Evolutionary conservation across 1,140 invertebrate genomes (phyloP), one percentile per base, ranked within the genome.

Genomic region (Drosophila bocki): DNA sequence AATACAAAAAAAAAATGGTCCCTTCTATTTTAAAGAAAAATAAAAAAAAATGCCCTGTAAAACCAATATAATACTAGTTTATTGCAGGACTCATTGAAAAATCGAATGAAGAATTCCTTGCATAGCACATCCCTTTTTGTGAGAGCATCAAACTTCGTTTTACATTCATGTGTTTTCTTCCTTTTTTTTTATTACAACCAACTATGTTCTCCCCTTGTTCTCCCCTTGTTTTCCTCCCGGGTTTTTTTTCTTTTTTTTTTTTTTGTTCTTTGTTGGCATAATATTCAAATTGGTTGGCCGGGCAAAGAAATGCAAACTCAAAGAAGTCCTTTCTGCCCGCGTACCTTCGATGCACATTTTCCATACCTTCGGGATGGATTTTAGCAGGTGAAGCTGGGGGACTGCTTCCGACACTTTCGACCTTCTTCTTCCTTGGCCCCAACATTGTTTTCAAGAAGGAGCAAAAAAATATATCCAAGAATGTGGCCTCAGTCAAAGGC

Each of bases 241-340:
- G 13, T 32, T 35, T 53, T 51, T 39, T 48, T 41, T 15, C 7
- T 32, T 61, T 29, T 47, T 50, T 51, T 29, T 45, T 59, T 67
- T 60, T 53, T 33, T 65, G 33, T 59, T 59, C 71, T 58, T 64
- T 62, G 58, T 67, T 75, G 64, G 50, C 48, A 68, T 69, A 80
- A 80, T 90, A 88, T 88, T 84, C 74, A 88, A 88, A 88, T 88
- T 88, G 83, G 76, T 82, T 87, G 64, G 80, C 77, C 44, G 26
- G 53, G 84, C 77, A 88, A 87, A 78, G 84, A 84, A 78, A 88
- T 88, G 85, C 84, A 88, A 88, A 88, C 85, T 88, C 85, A 88
- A 88, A 87, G 84, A 61, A 75, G 54, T 78, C 59, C 42, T 59
- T 80, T 62, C 45, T 58, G 53, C 53, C 39, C 53, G 53, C 53